A percentile compares a stretch with the other conserved stretches of the same genome.
These are phyloP conservation scores for Agriopis leucophaearia DNA, from an alignment of 2,888 invertebrate genomes.

Conservation along the genomic window DNA sequence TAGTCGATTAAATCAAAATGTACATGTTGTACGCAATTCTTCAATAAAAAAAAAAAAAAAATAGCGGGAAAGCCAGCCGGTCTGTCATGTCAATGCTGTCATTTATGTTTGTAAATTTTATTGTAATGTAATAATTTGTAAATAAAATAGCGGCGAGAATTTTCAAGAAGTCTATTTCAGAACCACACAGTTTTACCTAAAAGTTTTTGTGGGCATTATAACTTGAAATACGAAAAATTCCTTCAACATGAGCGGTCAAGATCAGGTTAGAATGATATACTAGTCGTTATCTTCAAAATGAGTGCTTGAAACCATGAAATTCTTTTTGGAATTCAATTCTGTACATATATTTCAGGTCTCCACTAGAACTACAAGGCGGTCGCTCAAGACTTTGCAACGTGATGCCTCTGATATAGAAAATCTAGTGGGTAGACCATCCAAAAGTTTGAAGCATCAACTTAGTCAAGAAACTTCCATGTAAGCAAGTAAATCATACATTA, in stretches of 20 bases:
- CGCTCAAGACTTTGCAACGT: slow-evolving; percentile 91
- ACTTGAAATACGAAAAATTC: neutral
- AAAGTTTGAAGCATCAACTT: slow-evolving; percentile 82
- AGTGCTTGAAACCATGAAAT: neutral
- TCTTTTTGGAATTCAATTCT: neutral
- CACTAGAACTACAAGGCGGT: slow-evolving; percentile 82
- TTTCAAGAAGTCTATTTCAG: neutral
- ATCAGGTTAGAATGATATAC: slow-evolving; percentile 45
- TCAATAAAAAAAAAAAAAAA: neutral
- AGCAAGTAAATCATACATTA: slow-evolving; percentile 47
- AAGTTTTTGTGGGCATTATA: neutral
- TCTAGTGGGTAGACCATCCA: slow-evolving; percentile 88
- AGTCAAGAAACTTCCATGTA: slow-evolving; percentile 82
- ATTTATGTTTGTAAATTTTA: neutral
- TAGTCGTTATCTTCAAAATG: neutral
- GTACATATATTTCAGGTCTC: slow-evolving; percentile 50
- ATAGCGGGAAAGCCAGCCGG: neutral
- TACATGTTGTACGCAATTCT: too few relatives aligned
- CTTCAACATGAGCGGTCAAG: slow-evolving; percentile 56
- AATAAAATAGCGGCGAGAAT: neutral
- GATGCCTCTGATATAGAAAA: slow-evolving; percentile 92
- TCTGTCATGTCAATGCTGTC: neutral
- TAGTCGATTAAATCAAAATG: too few relatives aligned
- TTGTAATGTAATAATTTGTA: neutral
- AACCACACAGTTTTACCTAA: neutral